Base-by-base conservation (phyloP, 1,140 invertebrate species). In the Meloidogyne exigua region DNA sequence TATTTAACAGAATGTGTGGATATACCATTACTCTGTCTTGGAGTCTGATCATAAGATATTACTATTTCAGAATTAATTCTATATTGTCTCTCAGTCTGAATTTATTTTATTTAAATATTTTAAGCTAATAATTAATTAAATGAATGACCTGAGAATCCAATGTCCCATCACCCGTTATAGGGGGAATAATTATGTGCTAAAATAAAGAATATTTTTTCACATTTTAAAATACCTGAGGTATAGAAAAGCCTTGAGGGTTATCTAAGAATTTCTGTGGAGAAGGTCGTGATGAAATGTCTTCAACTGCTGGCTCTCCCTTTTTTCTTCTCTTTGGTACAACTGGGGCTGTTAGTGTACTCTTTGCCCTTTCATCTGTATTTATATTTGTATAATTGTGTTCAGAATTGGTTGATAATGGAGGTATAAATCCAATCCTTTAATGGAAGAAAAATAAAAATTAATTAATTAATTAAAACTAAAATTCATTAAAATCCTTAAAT, bases 51-150 rank as follows among this genome's bases (percentile, higher is more conserved):
- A 68, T 81, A 81, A n/a, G 74, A 81, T 10, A 81, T 81, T 11
- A 75, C 75, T 26, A 81, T 81, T 69, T 81, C 79, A 18, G 80
- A 81, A 39, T 81, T 82, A 67, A 81, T 81, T 44, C 80, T 80
- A 44, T 81, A 81, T 32, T 81, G 83, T 23, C 80, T 57, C 10
- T 79, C 69, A n/a, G 25, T n/a, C 72, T 64, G 18, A 39, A 39
- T 3, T 79, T 70, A 78, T n/a, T n/a, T n/a, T n/a, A n/a, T n/a
- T n/a, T n/a, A n/a, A n/a, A n/a, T n/a, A n/a, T n/a, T n/a, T n/a
- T n/a, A n/a, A n/a, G n/a, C n/a, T n/a, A n/a, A n/a, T n/a, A n/a
- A n/a, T n/a, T n/a, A n/a, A n/a, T 57, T 23, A 32, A 28, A 28
- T n/a, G n/a, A n/a, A n/a, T n/a, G n/a, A 66, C 76, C 69, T 62